Evolutionary conservation across 2,113 vertebrate species (phyloP).

Genomic region (Heptranchias perlo): DNA sequence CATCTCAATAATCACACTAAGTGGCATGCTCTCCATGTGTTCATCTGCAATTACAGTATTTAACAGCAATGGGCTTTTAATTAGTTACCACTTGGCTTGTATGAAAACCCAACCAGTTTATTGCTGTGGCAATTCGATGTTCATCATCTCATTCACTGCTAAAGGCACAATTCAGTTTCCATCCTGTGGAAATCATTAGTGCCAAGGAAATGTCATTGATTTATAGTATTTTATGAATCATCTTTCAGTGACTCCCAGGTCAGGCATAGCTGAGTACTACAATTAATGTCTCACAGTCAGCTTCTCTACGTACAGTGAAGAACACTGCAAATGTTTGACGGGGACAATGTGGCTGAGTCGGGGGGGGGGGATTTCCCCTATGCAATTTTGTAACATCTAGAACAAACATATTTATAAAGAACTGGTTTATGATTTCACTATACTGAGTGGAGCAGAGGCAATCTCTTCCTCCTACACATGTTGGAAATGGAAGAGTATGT

Average conservation of each 20-base stretch:
- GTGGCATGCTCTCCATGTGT: neutral
- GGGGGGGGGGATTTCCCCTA: neutral
- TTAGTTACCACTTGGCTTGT: neutral
- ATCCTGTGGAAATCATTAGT: neutral
- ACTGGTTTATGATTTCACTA: too few relatives aligned
- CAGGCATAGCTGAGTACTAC: neutral
- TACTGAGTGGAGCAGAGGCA: too few relatives aligned
- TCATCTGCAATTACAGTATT: neutral
- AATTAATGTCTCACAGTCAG: neutral
- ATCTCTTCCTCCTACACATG: too few relatives aligned
- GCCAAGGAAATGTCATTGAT: neutral
- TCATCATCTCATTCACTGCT: neutral
- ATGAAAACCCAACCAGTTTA: neutral
- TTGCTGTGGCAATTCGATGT: neutral
- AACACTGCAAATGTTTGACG: neutral
- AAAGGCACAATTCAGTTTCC: neutral
- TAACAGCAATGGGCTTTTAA: neutral
- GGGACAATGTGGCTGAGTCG: neutral
- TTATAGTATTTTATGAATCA: neutral
- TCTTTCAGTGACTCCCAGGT: neutral
- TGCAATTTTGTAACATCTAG: too few relatives aligned
- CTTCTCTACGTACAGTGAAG: neutral
- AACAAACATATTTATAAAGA: neutral
- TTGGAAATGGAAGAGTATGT: too few relatives aligned
- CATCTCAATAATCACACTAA: neutral